Evolutionary conservation across 30 jellyfish, hydroid and myxozoan genomes (phyloP), one percentile per base, ranked within the genome.

Genomic region (Hydractinia symbiolongicarpus): DNA sequence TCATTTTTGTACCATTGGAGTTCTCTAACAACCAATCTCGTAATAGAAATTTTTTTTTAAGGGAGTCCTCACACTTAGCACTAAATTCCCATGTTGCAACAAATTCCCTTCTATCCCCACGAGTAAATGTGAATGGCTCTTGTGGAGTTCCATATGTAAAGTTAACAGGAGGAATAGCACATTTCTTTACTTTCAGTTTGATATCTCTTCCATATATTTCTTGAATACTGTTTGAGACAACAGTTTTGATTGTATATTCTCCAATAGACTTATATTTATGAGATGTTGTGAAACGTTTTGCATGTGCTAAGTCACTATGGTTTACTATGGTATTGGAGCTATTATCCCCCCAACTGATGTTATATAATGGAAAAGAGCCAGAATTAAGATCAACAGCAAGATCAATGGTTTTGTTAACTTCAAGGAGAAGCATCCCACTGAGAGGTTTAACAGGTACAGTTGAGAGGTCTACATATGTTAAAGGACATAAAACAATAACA

Each of bases 141-240:
- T 51, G 19, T 64, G 19, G 52, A n/a, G 74, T 64, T 64, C 74
- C 74, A 64, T 64, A 64, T n/a, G 0, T 64, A 13, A 64, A 64
- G 16, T 44, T 6, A n/a, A 64, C 74, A n/a, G 74, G 74, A n/a
- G 74, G 74, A 13, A 51, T 51, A 64, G 74, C 40, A 51, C 74
- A 64, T 13, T 64, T 13, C 40, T 13, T 64, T 7, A 44, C 19
- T 44, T 44, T n/a, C 19, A 64, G 52, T 13, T 7, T 7, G 16
- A 64, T 64, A 51, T 13, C 40, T 13, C 52, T n/a, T 44, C 74
- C 40, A 7, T 64, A n/a, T 64, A 64, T 13, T 6, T 44, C 19
- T 7, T 51, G 52, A 64, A 64, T 64, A n/a, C 8, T 5, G 40
- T 64, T 64, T 64, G 9, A 6, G 40, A 64, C 74, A 44, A 6